Base-by-base conservation (phyloP, 1,140 invertebrate genomes). In the Ganaspis sp. region DNA sequence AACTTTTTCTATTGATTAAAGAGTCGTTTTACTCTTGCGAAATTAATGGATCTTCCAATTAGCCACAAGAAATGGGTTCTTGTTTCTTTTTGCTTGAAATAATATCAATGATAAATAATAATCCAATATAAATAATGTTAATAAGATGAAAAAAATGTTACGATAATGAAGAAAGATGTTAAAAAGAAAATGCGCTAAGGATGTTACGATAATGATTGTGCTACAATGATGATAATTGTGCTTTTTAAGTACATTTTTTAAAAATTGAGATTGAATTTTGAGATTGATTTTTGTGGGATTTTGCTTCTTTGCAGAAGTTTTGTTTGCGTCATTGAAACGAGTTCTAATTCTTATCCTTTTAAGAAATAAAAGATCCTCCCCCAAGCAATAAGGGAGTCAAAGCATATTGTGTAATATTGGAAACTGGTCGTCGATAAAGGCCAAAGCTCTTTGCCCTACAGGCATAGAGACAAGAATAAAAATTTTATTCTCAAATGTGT, bases 391-490 rank as follows among this genome's bases (percentile, higher is more conserved):
- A 11, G 12, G 8, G 53, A 54, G 19, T 21, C 53, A 26, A 64
- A 26, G 26, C 3, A 23, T 4, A 26, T 64, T 26, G 3, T 64
- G 12, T 15, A 64, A 64, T 64, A 29, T 34, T 29, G 12, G 23
- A 64, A 64, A 64, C 12, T 64, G 8, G 54, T 58, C 26, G 21
- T 29, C 8, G 21, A 58, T 58, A 58, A 58, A 58, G 54, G 49
- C 49, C 19, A 19, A 54, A 23, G 49, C 17, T 15, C 23, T 58
- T 58, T 23, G 23, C 21, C 54, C 23, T 23, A 12, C 12, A 6
- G 23, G 54, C 23, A 26, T 4, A 64, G 11, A 8, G 26, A 64
- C 23, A 4, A 64, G 26, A 64, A 26, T 15, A 58, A 26, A 3
- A 26, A 17, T 49, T 49, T 1, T 49, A 45, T 15, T 45, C 42